phyloP scores from a whole-genome alignment of 2,797 vertebrate species.

The Ataeniobius toweri region DNA sequence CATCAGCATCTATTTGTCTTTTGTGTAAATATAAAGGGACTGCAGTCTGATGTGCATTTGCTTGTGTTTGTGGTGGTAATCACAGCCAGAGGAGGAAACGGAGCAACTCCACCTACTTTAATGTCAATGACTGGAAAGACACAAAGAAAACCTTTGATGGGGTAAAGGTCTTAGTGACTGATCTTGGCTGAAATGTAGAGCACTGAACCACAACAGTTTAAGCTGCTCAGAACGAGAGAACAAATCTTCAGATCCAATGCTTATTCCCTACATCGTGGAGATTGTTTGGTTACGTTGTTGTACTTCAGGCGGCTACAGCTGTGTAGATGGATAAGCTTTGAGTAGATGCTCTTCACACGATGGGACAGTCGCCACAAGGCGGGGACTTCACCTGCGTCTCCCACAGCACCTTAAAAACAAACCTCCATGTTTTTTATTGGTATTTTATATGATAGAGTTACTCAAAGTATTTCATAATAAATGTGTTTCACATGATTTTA shows the following conservation, averaged over 20 bases:
- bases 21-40: slow-evolving; percentile 24
- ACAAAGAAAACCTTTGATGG: slow-evolving; percentile 75
- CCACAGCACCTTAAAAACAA: background rate
- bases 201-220: slow-evolving; percentile 55
- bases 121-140: slow-evolving; percentile 51
- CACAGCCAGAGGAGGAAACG: slow-evolving; percentile 5
- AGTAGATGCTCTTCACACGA: slow-evolving; percentile 1
- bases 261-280: background rate
- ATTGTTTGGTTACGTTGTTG: background rate
- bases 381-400: background rate
- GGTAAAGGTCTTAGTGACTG: slow-evolving; percentile 62
- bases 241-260: slow-evolving; percentile 28
- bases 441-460: background rate
- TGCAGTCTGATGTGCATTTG: slow-evolving; percentile 13
- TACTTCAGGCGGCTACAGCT: background rate
- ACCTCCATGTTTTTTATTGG: background rate
- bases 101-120: slow-evolving; percentile 44
- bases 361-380: background rate
- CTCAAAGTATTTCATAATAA: background rate
- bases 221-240: slow-evolving; percentile 45
- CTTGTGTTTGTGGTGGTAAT: background rate
- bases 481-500: background rate
- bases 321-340: background rate
- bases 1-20: slow-evolving; percentile 53
- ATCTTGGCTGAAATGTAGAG: slow-evolving; percentile 67